phyloP scores from a whole-genome alignment of 2,888 invertebrate species.

The Lithophane ornitopus region DNA sequence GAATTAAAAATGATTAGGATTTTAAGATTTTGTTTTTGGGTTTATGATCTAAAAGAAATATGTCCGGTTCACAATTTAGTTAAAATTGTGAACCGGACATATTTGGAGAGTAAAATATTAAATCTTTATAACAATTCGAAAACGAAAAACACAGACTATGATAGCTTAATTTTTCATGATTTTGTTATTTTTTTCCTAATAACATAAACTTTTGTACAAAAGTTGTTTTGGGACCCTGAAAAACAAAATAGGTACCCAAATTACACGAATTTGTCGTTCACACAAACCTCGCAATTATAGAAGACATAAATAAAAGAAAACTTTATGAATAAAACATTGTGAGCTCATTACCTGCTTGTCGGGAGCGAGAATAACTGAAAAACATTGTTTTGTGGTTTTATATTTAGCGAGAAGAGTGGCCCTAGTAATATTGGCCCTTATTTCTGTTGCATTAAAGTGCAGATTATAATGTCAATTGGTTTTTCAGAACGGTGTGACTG shows the following conservation, averaged over 20 bases:
- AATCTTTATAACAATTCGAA: not conserved
- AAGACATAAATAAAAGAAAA: constrained; percentile 54
- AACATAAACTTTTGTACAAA: not conserved
- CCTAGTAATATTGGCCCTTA: constrained; percentile 19
- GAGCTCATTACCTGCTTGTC: constrained; percentile 54
- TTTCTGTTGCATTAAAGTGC: not conserved
- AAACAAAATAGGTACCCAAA: constrained; percentile 27
- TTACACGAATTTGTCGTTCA: constrained; percentile 37
- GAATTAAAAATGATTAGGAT: not conserved
- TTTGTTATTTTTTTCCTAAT: constrained; percentile 10
- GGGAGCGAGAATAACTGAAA: constrained; percentile 28
- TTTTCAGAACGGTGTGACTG: constrained; percentile 92
- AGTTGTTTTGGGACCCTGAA: constrained; percentile 17
- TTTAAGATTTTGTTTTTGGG: not conserved
- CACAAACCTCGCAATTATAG: constrained; percentile 59
- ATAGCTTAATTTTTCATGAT: not conserved
- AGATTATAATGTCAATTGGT: constrained; percentile 36
- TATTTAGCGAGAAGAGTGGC: constrained; percentile 2
- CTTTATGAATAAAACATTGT: constrained; percentile 67
- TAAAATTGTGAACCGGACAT: not conserved
- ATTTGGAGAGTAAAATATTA: not conserved
- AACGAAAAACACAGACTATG: not conserved
- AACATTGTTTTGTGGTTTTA: constrained; percentile 31
- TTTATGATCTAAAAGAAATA: not conserved
- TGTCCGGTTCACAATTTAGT: too few species aligned